A percentile compares a stretch with the other conserved stretches of the same genome.
phyloP scores from a whole-genome alignment of 2,797 vertebrate species.

The Mus minutoides region DNA sequence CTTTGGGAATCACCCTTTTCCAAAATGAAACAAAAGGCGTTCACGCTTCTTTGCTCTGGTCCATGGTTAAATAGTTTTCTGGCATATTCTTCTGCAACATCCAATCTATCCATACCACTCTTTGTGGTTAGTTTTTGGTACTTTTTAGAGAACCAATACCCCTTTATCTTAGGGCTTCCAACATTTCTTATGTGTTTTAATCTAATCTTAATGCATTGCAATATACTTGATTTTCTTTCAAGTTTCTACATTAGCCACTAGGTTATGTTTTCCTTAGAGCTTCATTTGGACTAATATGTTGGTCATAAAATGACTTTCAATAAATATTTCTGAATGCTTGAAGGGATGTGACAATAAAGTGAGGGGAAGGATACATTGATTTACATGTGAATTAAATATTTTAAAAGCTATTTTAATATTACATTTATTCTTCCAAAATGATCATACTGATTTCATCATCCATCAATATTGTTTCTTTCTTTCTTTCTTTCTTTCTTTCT shows the following conservation, averaged over 20 bases:
- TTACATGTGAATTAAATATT: neutral
- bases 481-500: neutral
- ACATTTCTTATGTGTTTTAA: neutral
- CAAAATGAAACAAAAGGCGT: neutral
- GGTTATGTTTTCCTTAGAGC: neutral
- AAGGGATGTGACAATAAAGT: neutral
- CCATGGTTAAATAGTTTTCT: neutral
- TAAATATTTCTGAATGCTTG: neutral
- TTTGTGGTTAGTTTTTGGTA: neutral
- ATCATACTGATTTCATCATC: neutral
- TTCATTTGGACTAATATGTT: neutral
- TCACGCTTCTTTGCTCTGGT: neutral
- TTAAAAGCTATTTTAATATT: neutral
- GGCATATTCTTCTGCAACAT: neutral
- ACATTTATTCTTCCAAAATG: neutral
- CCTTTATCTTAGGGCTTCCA: neutral
- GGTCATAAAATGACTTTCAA: neutral
- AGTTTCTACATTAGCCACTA: neutral
- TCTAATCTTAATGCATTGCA: neutral
- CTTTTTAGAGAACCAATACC: neutral
- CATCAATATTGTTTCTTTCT: neutral
- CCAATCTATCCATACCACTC: neutral
- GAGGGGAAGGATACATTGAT: no score
- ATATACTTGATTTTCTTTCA: neutral
- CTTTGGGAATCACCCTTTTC: neutral